Base-by-base conservation (phyloP, 2,888 invertebrate species). In the Seira ritae region DNA sequence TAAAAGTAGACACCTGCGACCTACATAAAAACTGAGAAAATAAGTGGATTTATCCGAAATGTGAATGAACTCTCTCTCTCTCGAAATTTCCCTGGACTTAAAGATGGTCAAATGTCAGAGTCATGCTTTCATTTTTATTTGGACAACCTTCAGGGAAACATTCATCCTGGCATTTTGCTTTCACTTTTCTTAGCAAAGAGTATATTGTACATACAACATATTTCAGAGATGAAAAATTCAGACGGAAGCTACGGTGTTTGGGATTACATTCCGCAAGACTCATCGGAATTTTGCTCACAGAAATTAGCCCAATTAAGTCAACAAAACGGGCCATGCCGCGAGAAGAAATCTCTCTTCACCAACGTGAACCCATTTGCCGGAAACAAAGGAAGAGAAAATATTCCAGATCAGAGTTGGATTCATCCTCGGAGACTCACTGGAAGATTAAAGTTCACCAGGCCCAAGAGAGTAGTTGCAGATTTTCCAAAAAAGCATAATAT, bases 341-440 rank as follows among this genome's bases (percentile, higher is more conserved):
- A 70, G 60, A 60, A 23, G 55, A 10, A 24, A 68, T 24, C 37
- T 10, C 37, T 4, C 12, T 17, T 15, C 55, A 50, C 19, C 60
- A 42, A 31, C 8, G n/a, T 70, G 60, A 23, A 22, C 46, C 24
- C 24, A 31, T 0, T 79, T 71, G 19, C 0, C 23, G 23, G 12
- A 8, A 17, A 19, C 50, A 66, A 78, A 60, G 37, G 60, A 12
- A 46, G 62, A 23, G 31, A 22, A 2, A 50, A 37, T 8, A 31
- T 8, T 8, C 31, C 31, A 31, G 31, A 67, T 37, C 31, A 75
- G 19, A 46, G 42, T 50, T 66, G 66, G 67, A 12, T 68, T 15
- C 66, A 42, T 37, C 23, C 55, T 8, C 67, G 42, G 20, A 68
- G 84, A 20, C 50, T 84, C 12, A 86, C 86, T 12, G 86, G 86